Evolutionary conservation across 2,113 vertebrate genomes (phyloP), one percentile per base, ranked within the genome.

Genomic region (Anguilla rostrata): DNA sequence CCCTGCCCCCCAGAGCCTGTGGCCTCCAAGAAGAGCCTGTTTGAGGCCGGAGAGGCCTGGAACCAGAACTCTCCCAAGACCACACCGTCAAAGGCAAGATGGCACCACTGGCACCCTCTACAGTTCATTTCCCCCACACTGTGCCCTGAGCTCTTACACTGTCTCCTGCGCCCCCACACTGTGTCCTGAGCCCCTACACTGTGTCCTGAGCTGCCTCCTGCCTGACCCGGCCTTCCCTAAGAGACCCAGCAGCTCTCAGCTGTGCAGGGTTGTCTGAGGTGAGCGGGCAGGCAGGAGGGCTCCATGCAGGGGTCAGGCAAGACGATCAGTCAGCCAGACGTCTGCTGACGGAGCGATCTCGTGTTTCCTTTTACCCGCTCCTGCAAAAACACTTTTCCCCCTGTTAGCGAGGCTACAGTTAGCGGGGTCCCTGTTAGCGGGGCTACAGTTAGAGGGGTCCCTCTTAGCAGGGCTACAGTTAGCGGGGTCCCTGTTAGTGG

Each of bases 11-110:
- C 92, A 78, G 95, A 94, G 90, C 94, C 95, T 0, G 95, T 97
- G 75, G 94, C 97, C 20, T 95, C 88, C 89, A 95, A 95, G 0
- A 97, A 97, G 93, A 96, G 66, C 83, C 94, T 91, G 5, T 97
- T 96, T 95, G 97, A 97, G 89, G 93, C 92, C 0, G 96, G 96
- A 4, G 96, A 97, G 63, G 92, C 96, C 5, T 93, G 94, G 90
- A 90, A 93, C 80, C 96, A 93, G 6, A 91, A 94, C 40, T 82
- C 92, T 0, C 1, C 29, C 39, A 96, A 94, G 91, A 39, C 90
- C 22, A 7, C 86, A 0, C 0, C 93, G 8, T 95, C 94, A 90
- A 97, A 97, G 95, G 96, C 97, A 93, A 0, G 63, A n/a, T 0
- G 0, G 6, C 39, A 2, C 12, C 43, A n/a, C 34, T 34, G 34